Evolutionary conservation across 2,888 invertebrate species (phyloP), one percentile per base, ranked within the genome.

Genomic region (Oasisia sp.): DNA sequence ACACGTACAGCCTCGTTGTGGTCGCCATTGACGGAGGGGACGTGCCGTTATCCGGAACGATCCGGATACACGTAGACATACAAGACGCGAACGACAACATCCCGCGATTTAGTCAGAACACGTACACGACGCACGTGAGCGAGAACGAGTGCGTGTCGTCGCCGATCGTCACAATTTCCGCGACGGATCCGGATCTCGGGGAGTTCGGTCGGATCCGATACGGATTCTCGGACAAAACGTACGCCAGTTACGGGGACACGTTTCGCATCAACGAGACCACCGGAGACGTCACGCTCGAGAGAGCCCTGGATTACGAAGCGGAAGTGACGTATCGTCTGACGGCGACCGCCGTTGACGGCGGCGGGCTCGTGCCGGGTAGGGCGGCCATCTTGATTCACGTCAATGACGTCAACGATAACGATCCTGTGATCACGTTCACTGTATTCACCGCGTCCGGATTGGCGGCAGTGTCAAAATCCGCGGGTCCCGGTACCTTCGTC

Each of bases 401-500:
- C 12, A 91, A n/a, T 50, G 91, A 91, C n/a, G 56, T 91, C 12
- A 91, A 91, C 56, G 91, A 91, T 50, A 56, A 91, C 8, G 32
- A 32, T 91, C 91, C 91, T 3, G 56, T 27, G 56, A 91, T 91
- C n/a, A 45, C 50, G 12, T 32, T 91, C 91, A 50, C 91, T 91
- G 45, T 91, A 19, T 32, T 56, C 12, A 56, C 44, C 50, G 50
- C 91, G 44, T 50, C 50, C 91, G 91, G 44, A 50, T n/a, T n/a
- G n/a, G 74, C 74, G 45, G 27, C 91, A 9, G 91, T 91, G n/a
- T 32, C 91, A 14, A 56, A 91, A 32, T 32, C 91, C 56, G 56
- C n/a, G 45, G 91, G 2, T 32, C 91, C 3, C 8, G n/a, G 50
- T 14, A 32, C 45, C 50, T 91, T 91, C 32, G n/a, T 50, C 14